Base-by-base conservation (phyloP, 2,113 vertebrate species). In the Micromys minutus region DNA sequence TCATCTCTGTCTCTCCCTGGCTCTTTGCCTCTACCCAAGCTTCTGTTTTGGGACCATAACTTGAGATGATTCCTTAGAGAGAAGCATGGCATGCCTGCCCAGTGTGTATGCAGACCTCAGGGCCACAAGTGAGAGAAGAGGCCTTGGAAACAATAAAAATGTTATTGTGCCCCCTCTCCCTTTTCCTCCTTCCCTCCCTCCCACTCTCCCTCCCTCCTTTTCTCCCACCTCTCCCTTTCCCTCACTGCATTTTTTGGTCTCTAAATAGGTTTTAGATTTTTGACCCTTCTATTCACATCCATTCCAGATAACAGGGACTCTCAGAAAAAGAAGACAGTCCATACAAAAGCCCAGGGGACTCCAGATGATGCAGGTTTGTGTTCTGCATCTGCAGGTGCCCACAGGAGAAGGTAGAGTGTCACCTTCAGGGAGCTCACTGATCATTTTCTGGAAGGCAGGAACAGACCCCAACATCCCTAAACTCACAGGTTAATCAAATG, bases 121-220 rank as follows among this genome's bases (percentile, higher is more conserved):
- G 26, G 47, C 26, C 36, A 21, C 0, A 0, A 3, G 3, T 1
- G 13, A 22, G 3, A 74, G 63, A 4, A 21, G 0, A 69, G n/a
- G 26, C 55, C 65, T n/a, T 42, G 5, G 10, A 67, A 29, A 52
- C 4, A n/a, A 31, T 21, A 42, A 61, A 59, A 45, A 52, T 87
- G 11, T 24, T 24, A 45, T 45, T n/a, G n/a, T 26, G 57, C 17
- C 17, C 11, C n/a, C 26, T n/a, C 69, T 71, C 36, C 31, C 16
- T 65, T 17, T 1, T 15, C 3, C 52, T 57, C 79, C 52, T 11
- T 81, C 4, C 31, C 4, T 34, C 24, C 31, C 31, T 69, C 31
- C 63, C 1, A 31, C 39, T 1, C 16, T 45, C 19, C 11, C 7
- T 29, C 15, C 26, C 65, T 47, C 59, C 17, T 16, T 31, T 7